Percentiles rank a stretch among this genome's conserved stretches.
These are phyloP conservation scores for Casuarius casuarius DNA, from an alignment of 2,113 vertebrate genomes.

Conservation along the genomic window DNA sequence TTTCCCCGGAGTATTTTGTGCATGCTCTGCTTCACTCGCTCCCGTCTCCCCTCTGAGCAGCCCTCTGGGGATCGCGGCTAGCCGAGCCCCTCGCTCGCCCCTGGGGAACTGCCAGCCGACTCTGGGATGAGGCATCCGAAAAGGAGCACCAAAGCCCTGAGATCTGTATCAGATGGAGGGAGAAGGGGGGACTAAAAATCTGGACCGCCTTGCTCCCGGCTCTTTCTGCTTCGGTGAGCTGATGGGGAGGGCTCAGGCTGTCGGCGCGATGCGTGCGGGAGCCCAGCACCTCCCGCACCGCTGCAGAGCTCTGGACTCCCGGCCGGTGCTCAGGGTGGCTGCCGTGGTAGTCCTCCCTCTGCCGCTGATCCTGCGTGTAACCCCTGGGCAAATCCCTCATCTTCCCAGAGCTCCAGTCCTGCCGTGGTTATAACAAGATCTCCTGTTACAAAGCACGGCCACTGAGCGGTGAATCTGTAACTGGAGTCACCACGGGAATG, in stretches of 20 bases:
- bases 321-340: too few species aligned
- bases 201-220: not conserved
- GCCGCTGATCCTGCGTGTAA: not conserved
- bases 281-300: too few species aligned
- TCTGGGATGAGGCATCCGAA: not conserved
- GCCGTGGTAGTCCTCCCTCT: not conserved
- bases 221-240: not conserved
- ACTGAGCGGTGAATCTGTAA: not conserved
- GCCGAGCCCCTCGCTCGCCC: not conserved
- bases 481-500: not conserved
- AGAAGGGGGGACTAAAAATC: not conserved
- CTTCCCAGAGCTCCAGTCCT: not conserved
- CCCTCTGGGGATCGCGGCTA: not conserved
- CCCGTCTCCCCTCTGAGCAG: not conserved
- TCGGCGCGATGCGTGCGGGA: not conserved
- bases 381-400: not conserved
- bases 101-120: not conserved
- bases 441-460: not conserved
- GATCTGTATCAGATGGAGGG: not conserved
- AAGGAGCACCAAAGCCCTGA: too few species aligned
- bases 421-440: too few species aligned
- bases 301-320: too few species aligned
- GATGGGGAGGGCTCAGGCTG: too few species aligned
- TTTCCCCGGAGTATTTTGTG: not conserved
- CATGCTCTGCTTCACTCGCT: not conserved